These are phyloP conservation scores for Lissocephala sabroskyi DNA, from an alignment of 2,888 invertebrate genomes.

Conservation along the genomic window DNA sequence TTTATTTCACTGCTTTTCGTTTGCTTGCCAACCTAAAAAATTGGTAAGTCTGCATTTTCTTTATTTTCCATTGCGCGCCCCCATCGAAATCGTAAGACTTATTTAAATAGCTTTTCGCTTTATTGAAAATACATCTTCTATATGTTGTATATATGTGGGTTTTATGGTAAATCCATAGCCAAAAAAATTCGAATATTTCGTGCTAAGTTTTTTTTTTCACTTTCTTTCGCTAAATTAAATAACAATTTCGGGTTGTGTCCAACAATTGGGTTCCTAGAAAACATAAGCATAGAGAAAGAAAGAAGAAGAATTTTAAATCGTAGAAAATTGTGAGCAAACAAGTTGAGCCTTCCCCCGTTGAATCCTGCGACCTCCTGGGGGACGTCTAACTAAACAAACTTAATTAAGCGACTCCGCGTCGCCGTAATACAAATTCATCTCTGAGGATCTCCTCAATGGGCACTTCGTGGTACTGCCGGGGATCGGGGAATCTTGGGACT, in stretches of 20 bases:
- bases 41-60: not conserved
- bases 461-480: too few species aligned
- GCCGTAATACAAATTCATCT: too few species aligned
- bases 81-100: not conserved
- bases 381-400: too few species aligned
- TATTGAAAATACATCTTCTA: conserved; percentile 62
- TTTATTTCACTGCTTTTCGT: not conserved
- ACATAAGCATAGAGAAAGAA: too few species aligned
- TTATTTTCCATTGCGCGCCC: not conserved
- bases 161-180: conserved; percentile 28
- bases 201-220: not conserved
- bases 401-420: too few species aligned
- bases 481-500: too few species aligned
- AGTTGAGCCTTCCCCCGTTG: too few species aligned
- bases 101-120: conserved; percentile 41
- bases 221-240: conserved; percentile 40
- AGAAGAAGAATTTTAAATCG: too few species aligned
- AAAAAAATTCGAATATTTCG: conserved; percentile 17
- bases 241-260: conserved; percentile 32
- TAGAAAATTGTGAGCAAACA: conserved; percentile 38
- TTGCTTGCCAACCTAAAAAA: too few species aligned
- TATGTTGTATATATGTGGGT: conserved; percentile 37
- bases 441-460: too few species aligned
- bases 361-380: too few species aligned
- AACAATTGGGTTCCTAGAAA: too few species aligned